These are phyloP conservation scores for Drosophila formosana DNA, from an alignment of 2,888 invertebrate genomes.

Conservation along the genomic window DNA sequence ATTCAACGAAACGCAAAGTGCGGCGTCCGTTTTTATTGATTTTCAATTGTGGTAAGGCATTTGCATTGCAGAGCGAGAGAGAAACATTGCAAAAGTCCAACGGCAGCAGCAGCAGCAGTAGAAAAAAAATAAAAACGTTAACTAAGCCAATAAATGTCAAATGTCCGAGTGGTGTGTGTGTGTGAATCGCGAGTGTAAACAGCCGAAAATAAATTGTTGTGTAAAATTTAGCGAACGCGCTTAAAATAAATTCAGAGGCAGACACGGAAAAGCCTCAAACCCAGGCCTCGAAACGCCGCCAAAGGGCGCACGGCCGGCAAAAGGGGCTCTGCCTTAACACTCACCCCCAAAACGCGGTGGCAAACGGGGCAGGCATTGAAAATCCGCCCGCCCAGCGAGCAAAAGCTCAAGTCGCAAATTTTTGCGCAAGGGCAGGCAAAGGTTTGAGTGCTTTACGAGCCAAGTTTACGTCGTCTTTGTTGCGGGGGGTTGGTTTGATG, in stretches of 20 bases:
- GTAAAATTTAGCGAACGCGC: constrained; percentile 61
- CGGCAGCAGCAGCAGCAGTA: neutral
- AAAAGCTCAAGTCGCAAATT: constrained; percentile 78
- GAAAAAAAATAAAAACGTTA: constrained; percentile 18
- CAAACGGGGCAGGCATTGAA: constrained; percentile 26
- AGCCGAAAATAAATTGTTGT: constrained; percentile 8
- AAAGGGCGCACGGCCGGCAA: constrained; percentile 69
- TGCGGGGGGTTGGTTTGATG: constrained; percentile 33
- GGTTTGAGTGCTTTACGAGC: constrained; percentile 57
- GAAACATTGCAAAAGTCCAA: constrained; percentile 39
- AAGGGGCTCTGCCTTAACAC: constrained; percentile 18
- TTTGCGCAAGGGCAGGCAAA: constrained; percentile 76
- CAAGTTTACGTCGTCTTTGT: neutral
- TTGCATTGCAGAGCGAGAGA: neutral
- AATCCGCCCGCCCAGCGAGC: constrained; percentile 39
- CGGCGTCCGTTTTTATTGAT: constrained; percentile 72
- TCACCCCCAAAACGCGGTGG: neutral
- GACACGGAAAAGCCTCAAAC: constrained; percentile 80
- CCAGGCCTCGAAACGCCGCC: constrained; percentile 50
- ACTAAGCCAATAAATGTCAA: constrained; percentile 60
- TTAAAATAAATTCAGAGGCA: constrained; percentile 74
- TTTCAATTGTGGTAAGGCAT: constrained; percentile 74
- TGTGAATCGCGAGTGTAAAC: constrained; percentile 4
- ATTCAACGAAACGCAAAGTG: constrained; percentile 28
- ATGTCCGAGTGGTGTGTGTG: constrained; percentile 45